These are phyloP conservation scores for Trissolcus basalis DNA, from an alignment of 1,140 invertebrate genomes.

Conservation along the genomic window DNA sequence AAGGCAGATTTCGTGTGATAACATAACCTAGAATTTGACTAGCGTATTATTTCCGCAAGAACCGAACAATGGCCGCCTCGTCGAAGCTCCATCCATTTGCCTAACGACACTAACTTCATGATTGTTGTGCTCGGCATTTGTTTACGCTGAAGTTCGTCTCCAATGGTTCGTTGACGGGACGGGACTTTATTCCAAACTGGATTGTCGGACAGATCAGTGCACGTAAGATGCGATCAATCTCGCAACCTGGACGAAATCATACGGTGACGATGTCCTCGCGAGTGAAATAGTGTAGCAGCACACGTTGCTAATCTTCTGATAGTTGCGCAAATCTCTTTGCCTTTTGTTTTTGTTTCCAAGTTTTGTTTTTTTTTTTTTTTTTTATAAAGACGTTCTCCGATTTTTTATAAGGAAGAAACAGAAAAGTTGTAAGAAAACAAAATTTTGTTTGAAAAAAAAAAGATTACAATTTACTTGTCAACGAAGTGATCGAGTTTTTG, in stretches of 20 bases:
- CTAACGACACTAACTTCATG: slow-evolving; percentile 72
- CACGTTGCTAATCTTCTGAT: no score
- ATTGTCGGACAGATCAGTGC: no score
- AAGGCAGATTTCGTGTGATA: no score
- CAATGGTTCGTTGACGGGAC: slow-evolving; percentile 29
- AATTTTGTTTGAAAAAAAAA: background rate
- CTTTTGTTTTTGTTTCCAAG: slow-evolving; percentile 17
- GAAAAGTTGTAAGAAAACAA: no score
- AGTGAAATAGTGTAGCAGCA: no score
- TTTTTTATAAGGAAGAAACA: no score
- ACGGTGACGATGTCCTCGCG: no score
- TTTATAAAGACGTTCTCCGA: no score
- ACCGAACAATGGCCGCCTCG: slow-evolving; percentile 63
- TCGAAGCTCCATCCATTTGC: slow-evolving; percentile 66
- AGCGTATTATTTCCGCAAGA: slow-evolving; percentile 15
- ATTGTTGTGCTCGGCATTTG: slow-evolving; percentile 75
- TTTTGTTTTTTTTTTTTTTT: background rate
- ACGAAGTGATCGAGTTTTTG: background rate
- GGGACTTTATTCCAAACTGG: no score
- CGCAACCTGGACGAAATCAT: slow-evolving; percentile 1
- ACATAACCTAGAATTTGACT: slow-evolving; percentile 7
- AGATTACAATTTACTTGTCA: slow-evolving; percentile 23
- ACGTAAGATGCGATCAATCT: background rate
- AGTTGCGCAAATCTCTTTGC: no score
- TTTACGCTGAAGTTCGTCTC: slow-evolving; percentile 75